Percentiles rank a stretch among this genome's conserved stretches.
Conservation (phyloP, 2,113 vertebrate species). For the Motacilla alba region DNA sequence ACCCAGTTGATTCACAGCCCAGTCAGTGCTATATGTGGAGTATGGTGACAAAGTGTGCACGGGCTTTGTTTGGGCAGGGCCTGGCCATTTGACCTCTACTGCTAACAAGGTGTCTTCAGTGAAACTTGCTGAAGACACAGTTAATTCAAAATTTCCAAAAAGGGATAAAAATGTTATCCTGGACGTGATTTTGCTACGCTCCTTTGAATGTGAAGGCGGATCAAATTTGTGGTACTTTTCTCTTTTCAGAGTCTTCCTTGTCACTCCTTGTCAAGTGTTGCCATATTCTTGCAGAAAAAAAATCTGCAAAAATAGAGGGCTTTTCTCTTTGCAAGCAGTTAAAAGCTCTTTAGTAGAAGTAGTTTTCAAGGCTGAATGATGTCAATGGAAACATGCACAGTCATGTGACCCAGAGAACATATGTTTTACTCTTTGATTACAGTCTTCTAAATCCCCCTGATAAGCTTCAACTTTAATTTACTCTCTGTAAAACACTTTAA, state of each 20-base stretch:
- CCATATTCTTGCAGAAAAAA: neutral
- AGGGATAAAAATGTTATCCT: neutral
- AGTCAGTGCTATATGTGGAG: too few species aligned
- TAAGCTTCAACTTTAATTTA: neutral
- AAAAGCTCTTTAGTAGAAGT: neutral
- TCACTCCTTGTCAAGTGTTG: neutral
- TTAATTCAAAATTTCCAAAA: neutral
- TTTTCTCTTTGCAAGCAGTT: neutral
- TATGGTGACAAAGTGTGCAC: fast-evolving
- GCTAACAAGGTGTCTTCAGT: neutral
- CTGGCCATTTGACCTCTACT: neutral
- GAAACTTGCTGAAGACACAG: neutral
- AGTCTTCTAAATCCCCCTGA: neutral
- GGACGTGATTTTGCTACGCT: neutral
- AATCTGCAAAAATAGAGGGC: neutral
- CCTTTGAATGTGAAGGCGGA: neutral
- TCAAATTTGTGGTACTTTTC: neutral
- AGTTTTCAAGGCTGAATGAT: neutral
- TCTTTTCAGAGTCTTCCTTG: neutral
- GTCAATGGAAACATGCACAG: neutral
- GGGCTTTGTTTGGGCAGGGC: neutral
- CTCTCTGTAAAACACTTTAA: neutral
- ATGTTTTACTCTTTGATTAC: neutral
- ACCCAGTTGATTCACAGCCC: neutral
- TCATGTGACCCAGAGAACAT: fast-evolving